Conservation (phyloP, 2,113 vertebrate species). For the Psephotus haematonotus region DNA sequence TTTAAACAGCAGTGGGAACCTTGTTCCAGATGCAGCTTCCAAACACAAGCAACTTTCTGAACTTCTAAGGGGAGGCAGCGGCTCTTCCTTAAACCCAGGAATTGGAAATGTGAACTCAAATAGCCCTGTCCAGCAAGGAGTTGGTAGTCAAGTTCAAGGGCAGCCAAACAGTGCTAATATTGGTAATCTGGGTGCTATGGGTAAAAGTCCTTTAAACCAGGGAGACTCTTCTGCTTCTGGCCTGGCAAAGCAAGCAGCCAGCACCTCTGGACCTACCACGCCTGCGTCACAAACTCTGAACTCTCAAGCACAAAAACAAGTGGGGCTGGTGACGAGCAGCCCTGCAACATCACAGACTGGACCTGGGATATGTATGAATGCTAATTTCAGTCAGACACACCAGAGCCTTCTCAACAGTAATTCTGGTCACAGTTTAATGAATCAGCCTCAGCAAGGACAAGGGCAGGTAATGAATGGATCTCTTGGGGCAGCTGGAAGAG, state of each 20-base stretch:
- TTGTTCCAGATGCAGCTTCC: conserved; percentile 90
- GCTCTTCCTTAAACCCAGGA: conserved; percentile 81
- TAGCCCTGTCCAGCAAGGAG: conserved; percentile 84
- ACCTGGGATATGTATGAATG: conserved; percentile 86
- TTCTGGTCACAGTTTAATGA: conserved; percentile 88
- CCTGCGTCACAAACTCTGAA: conserved; percentile 83
- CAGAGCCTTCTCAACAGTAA: conserved; percentile 89
- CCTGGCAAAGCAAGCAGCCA: conserved; percentile 78
- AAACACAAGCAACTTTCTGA: conserved; percentile 98
- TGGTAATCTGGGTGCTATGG: conserved; percentile 78
- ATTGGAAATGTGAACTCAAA: conserved; percentile 82
- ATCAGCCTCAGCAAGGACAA: conserved; percentile 83
- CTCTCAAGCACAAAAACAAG: conserved; percentile 89
- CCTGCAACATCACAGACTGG: conserved; percentile 82
- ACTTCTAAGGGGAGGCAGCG: conserved; percentile 88
- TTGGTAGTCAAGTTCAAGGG: conserved; percentile 78
- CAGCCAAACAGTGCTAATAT: conserved; percentile 79
- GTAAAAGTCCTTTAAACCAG: conserved; percentile 87
- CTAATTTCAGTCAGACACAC: conserved; percentile 86
- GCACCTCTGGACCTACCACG: conserved; percentile 77
- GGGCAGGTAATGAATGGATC: conserved; percentile 95
- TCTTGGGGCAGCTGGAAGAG: conserved; percentile 86
- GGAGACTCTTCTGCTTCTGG: conserved; percentile 74
- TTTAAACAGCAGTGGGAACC: conserved; percentile 84
- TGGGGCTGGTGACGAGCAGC: conserved; percentile 79